Evolutionary conservation across 2,888 invertebrate species (phyloP), one percentile per base, ranked within the genome.

Genomic region (Amphipyra tragopoginis): DNA sequence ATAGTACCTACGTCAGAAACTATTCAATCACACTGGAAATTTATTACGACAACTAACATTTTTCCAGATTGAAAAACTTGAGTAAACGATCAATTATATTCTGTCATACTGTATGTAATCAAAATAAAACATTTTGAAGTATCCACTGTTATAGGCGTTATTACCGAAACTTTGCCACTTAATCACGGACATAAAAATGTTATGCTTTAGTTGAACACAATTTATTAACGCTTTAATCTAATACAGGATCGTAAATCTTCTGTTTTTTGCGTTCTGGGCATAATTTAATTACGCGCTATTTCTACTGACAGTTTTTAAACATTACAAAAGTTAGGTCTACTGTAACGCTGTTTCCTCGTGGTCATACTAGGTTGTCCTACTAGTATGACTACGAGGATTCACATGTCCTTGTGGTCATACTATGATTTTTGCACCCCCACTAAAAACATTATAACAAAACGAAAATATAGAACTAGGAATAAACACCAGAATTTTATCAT

Each of bases 221-320:
- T 72, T 78, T 75, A 78, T 78, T 65, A 75, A 78, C 58, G 78
- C 34, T 76, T 75, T 72, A 72, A 72, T 70, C 66, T 69, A 78
- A 77, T 71, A 77, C 67, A 57, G 48, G 40, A 57, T 59, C 63
- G 44, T 71, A 71, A 74, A 74, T 75, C 75, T 77, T 50, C 21
- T 34, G 49, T 10, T 65, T 57, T 77, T 66, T 73, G 13, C 48
- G 33, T 54, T 56, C 50, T 10, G 26, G 29, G 59, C 26, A 49
- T 61, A 61, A 61, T 52, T 65, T 52, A 43, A 38, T 43, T 52
- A 38, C 33, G 15, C 14, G 52, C 15, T 68, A 43, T 61, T 68
- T 63, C 45, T 29, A 43, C 49, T 21, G 49, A 50, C 50, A 54
- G 49, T 53, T 62, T 42, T 36, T 34, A 50, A 68, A 70, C 21